A percentile compares a stretch with the other conserved stretches of the same genome.
Conservation (phyloP, 1,140 invertebrate species). For the Schlechtendalia chinensis region DNA sequence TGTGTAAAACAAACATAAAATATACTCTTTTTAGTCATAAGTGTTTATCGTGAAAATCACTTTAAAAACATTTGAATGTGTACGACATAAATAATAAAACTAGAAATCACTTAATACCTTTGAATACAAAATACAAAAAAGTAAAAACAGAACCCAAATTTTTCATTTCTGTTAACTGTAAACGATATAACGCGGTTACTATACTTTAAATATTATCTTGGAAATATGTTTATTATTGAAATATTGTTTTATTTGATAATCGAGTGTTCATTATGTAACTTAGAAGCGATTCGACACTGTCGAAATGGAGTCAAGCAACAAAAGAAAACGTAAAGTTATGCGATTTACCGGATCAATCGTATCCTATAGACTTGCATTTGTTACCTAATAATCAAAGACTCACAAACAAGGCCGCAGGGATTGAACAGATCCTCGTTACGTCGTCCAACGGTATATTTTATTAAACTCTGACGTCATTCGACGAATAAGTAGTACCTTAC, state of each 20-base stretch:
- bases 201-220: background rate
- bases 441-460: conserved; percentile 85
- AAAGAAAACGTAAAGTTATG: conserved; percentile 74
- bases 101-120: too few relatives aligned
- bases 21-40: too few relatives aligned
- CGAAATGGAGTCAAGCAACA: conserved; percentile 82
- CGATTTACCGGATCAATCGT: conserved; percentile 78
- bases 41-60: too few relatives aligned
- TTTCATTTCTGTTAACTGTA: too few relatives aligned
- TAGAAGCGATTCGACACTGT: conserved; percentile 87
- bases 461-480: conserved; percentile 54
- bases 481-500: background rate
- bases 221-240: background rate
- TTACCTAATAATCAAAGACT: conserved; percentile 63
- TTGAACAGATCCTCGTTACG: conserved; percentile 82
- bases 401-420: conserved; percentile 67
- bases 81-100: too few relatives aligned
- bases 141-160: too few relatives aligned
- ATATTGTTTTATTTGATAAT: background rate
- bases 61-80: too few relatives aligned
- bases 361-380: conserved; percentile 85
- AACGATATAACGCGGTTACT: too few relatives aligned
- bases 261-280: conserved; percentile 52
- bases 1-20: too few relatives aligned
- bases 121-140: too few relatives aligned